Base-by-base conservation (phyloP, 2,797 vertebrate genomes). In the Enteromius radiatus region DNA sequence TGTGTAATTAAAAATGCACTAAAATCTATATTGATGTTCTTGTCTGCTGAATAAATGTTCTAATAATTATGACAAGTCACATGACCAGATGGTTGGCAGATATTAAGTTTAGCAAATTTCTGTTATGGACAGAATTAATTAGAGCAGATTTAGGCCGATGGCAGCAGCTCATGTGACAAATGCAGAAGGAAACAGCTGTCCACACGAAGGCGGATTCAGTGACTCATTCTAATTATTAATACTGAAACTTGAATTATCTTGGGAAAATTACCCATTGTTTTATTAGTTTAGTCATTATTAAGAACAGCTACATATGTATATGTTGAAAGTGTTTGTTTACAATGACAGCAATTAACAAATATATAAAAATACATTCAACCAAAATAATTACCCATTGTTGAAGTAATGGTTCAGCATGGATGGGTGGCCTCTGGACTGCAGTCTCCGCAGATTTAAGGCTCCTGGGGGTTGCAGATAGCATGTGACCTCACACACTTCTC, bases 181-280 rank as follows among this genome's bases (percentile, higher is more conserved):
- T 68, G 21, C 70, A 49, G 65, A 74, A 76, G 64, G 71, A 75
- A 84, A 80, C 74, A 85, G 68, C 80, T 87, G 81, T 79, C 78
- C 52, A 63, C 56, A 68, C 14, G 52, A 61, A 65, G 56, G 33
- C 36, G 43, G 73, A 79, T 64, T 63, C 56, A 52, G 79, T 52
- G 52, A 64, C 70, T 64, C n/a, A 36, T 81, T 81, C 31, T 63
- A 38, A 64, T 74, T 52, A 52, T 73, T 81, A 74, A 38, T 63
- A 26, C 23, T n/a, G 26, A 33, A 64, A 71, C 69, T 43, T 56
- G 63, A 81, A 71, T 69, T 80, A 70, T 70, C 56, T 73, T n/a
- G 78, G 28, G 31, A 36, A 71, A 63, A 26, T 73, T 5, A 5
- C 15, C 43, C 28, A 45, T 63, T 73, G 78, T 80, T 80, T 61